Evolutionary conservation across 2,888 invertebrate genomes (phyloP).

Genomic region (Coelinius sp.): DNA sequence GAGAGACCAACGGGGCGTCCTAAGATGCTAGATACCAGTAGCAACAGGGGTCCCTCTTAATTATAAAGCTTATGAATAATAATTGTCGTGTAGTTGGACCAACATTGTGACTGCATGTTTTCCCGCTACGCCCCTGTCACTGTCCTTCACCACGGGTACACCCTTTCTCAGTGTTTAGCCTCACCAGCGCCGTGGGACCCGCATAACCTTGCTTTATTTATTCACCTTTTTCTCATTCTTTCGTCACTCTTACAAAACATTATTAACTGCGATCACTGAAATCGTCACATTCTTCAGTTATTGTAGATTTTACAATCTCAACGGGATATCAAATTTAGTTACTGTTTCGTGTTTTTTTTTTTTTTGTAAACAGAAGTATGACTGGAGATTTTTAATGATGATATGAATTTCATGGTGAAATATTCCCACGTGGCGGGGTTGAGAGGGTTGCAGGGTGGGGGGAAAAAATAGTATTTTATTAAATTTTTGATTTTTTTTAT

Average conservation of each 20-base stretch:
- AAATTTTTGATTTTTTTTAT: background rate
- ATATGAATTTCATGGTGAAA: background rate
- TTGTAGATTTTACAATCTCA: background rate
- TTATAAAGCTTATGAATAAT: conserved; percentile 70
- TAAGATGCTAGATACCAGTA: conserved; percentile 55
- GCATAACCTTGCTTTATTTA: conserved; percentile 38
- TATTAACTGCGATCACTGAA: conserved; percentile 39
- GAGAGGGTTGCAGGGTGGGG: background rate
- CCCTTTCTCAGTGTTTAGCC: conserved; percentile 61
- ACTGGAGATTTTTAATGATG: background rate
- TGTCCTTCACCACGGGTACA: conserved; percentile 62
- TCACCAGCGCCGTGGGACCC: conserved; percentile 55
- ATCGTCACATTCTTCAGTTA: conserved; percentile 20
- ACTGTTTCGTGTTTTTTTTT: conserved; percentile 34
- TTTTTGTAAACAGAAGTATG: conserved; percentile 4
- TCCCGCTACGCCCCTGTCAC: conserved; percentile 67
- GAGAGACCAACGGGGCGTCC: conserved; percentile 48
- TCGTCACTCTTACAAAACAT: background rate
- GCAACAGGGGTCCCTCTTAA: conserved; percentile 60
- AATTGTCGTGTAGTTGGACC: conserved; percentile 71
- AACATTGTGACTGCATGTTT: conserved; percentile 70
- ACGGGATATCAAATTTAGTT: background rate
- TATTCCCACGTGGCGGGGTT: background rate
- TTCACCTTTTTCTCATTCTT: background rate
- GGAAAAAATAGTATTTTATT: background rate